Evolutionary conservation across 2,888 invertebrate species (phyloP), one percentile per base, ranked within the genome.

Genomic region (Cheilosia vulpina): DNA sequence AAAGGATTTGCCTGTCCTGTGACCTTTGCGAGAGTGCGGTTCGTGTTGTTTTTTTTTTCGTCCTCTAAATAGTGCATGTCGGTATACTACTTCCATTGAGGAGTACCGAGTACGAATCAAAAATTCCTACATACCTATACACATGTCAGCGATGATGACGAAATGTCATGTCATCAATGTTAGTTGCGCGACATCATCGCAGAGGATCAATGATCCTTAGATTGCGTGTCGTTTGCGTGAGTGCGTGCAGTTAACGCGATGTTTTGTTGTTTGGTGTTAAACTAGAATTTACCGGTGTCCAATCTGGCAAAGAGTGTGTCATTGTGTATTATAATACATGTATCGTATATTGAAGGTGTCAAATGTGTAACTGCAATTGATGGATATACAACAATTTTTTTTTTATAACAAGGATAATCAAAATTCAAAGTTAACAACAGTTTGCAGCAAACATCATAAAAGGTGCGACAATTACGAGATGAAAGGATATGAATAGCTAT

Each of bases 161-260:
- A 66, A 66, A 66, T 75, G 75, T 66, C 58, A 75, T 75, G 75
- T 75, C 66, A 75, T 75, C 66, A 41, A 50, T 53, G 53, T 75
- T 76, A 72, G 65, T 62, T 75, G 69, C 52, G 71, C 75, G 80
- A 71, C 31, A 76, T 80, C 65, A 66, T 85, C 84, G 84, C 47
- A 50, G 87, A 87, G 77, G 77, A 87, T 87, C 87, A 87, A 78
- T 87, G 87, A 87, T 82, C 82, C 87, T 82, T 78, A 78, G 82
- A 73, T 87, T 81, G 81, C 87, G 82, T 82, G 77, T 82, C 63
- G 82, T 63, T 68, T 65, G 81, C 82, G 87, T 87, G 87, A 87
- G 87, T 87, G 82, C 82, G 87, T 87, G 87, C 71, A 87, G 71
- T 81, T 76, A 81, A 60, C 69, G 43, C 62, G 57, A 45, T 45